Evolutionary conservation across 2,113 vertebrate species (phyloP).

Genomic region (Brachionichthys hirsutus): DNA sequence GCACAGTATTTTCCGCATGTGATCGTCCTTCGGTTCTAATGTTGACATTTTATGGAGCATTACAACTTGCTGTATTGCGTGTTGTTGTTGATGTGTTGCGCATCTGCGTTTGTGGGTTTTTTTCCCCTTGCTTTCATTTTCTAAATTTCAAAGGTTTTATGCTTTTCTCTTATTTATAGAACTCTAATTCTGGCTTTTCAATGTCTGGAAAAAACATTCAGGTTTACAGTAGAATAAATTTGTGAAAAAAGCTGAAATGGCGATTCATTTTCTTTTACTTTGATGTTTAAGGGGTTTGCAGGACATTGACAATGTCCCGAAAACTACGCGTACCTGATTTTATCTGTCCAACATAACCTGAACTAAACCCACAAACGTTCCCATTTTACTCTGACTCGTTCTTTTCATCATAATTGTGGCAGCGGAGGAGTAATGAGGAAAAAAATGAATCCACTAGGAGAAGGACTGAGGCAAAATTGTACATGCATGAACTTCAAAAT

Average conservation of each 20-base stretch:
- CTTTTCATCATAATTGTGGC: slow-evolving; percentile 24
- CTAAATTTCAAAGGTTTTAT: background rate
- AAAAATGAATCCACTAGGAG: slow-evolving; percentile 8
- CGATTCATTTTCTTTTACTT: background rate
- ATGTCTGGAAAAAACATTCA: background rate
- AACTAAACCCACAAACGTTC: slow-evolving; percentile 33
- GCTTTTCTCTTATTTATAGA: background rate
- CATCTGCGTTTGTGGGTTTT: background rate
- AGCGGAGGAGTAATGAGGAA: slow-evolving; percentile 26
- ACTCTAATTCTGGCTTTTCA: background rate
- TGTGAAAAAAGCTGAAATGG: background rate
- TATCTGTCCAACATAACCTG: background rate
- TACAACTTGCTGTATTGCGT: background rate
- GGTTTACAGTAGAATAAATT: background rate
- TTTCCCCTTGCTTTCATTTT: background rate
- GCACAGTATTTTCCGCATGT: background rate
- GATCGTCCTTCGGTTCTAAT: background rate
- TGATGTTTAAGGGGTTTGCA: background rate
- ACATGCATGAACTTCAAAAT: slow-evolving; percentile 6
- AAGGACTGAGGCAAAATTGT: slow-evolving; percentile 8
- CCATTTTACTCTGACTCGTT: slow-evolving; percentile 32
- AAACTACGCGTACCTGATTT: slow-evolving; percentile 10
- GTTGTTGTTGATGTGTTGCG: too few species aligned
- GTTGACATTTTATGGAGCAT: background rate
- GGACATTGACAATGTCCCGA: background rate